Base-by-base conservation (phyloP, 2,113 vertebrate species). In the Rhinopithecus roxellana region DNA sequence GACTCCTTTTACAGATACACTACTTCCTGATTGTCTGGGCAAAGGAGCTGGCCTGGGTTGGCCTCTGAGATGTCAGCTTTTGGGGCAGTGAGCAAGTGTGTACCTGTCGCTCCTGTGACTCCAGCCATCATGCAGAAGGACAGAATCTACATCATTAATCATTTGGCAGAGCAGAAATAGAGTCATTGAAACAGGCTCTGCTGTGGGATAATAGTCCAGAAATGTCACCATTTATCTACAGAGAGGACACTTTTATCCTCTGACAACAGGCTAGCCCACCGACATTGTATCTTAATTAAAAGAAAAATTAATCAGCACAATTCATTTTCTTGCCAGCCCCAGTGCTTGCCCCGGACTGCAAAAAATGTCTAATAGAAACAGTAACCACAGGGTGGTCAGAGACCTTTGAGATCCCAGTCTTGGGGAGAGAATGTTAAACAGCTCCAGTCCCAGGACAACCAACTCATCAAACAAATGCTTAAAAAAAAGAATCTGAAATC, bases 241-340 rank as follows among this genome's bases (percentile, higher is more conserved):
- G 97, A 90, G 96, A 97, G 83, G 85, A 98, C 77, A 97, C 98
- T 97, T 97, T 97, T 97, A 97, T 98, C 98, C 27, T 45, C 75
- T 91, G 97, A 97, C 96, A 97, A 95, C 69, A 59, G 95, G 98
- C 96, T 94, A 97, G 89, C 96, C 95, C 95, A 88, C 95, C 43
- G 96, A 98, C 95, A 96, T 96, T 97, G 12, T 85, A 97, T 97
- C 96, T 98, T 98, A 98, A 98, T 98, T 98, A 98, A 98, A 98
- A 98, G 96, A 95, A 97, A 90, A 97, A 97, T 98, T 97, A 93
- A 97, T 97, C 97, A 93, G 93, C 94, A 74, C 59, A 69, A 92
- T 90, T 94, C 64, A 75, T 98, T 97, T 98, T 59, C 96, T 92
- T 80, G 86, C 81, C 93, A 94, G 94, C 86, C 79, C 75, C 72